These are phyloP conservation scores for Ypsolopha scabrella DNA, from an alignment of 2,888 invertebrate species.

Conservation along the genomic window DNA sequence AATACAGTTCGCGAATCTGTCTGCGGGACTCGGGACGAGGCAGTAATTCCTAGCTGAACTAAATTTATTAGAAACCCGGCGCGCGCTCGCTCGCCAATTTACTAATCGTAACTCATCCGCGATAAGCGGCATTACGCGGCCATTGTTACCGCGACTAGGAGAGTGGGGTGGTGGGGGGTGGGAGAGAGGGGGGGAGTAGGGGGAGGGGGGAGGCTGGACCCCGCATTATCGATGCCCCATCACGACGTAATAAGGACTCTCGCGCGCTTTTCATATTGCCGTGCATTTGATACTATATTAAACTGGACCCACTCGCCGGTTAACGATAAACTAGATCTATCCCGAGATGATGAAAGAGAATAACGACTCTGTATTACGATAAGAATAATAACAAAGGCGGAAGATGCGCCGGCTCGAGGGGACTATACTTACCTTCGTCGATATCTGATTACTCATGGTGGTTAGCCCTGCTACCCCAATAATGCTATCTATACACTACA, in stretches of 20 bases:
- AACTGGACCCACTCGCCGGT: not conserved
- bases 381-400: constrained; percentile 3
- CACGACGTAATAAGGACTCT: constrained; percentile 27
- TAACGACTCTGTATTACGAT: constrained; percentile 4
- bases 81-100: constrained; percentile 54
- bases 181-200: constrained; percentile 3
- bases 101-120: constrained; percentile 59
- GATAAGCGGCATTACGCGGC: constrained; percentile 28
- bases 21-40: not conserved
- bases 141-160: constrained; percentile 11
- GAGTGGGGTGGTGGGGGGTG: constrained; percentile 2
- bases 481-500: not conserved
- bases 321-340: constrained; percentile 3
- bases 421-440: not conserved
- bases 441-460: not conserved
- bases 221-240: constrained; percentile 21
- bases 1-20: not conserved
- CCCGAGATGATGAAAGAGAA: constrained; percentile 1
- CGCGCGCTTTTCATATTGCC: constrained; percentile 4
- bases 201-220: constrained; percentile 2
- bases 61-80: constrained; percentile 53
- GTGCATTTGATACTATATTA: constrained; percentile 1
- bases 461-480: too few species aligned
- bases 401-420: not conserved
- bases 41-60: constrained; percentile 5